A percentile compares a stretch with the other conserved stretches of the same genome.
These are phyloP conservation scores for Urocolius indicus DNA, from an alignment of 2,113 vertebrate genomes.

Conservation along the genomic window DNA sequence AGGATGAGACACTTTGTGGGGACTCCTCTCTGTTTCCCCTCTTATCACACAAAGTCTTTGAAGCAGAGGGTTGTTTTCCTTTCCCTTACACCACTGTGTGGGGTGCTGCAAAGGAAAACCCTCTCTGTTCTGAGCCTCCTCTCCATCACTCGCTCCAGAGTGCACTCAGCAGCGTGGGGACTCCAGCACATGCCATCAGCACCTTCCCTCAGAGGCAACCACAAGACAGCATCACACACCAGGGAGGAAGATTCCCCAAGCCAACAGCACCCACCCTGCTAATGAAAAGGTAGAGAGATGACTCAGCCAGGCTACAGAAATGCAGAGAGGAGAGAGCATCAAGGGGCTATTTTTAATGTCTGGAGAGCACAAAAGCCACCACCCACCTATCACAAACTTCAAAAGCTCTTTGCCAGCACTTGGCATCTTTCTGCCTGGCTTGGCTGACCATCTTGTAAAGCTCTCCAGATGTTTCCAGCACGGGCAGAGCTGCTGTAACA, in stretches of 20 bases:
- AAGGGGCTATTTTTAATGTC: background rate
- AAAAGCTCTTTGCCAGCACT: background rate
- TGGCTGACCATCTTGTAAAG: background rate
- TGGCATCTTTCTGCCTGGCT: background rate
- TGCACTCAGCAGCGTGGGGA: fast-evolving
- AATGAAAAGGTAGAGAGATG: background rate
- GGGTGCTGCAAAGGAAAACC: background rate
- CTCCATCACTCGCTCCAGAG: background rate
- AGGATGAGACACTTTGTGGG: background rate
- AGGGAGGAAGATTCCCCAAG: background rate
- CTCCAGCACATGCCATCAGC: background rate
- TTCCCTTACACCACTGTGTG: background rate
- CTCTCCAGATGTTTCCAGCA: background rate
- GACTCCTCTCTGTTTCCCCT: background rate
- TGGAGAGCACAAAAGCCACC: background rate
- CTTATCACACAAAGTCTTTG: background rate
- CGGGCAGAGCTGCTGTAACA: background rate
- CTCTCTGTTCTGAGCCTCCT: background rate
- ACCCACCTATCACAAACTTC: background rate
- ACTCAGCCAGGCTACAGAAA: background rate
- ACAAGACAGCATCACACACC: background rate
- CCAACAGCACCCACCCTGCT: background rate
- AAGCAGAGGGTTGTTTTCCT: background rate
- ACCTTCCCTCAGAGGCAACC: background rate
- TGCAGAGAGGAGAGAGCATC: background rate